Conservation (phyloP, 1,140 invertebrate genomes). For the Pseudomyrmex dendroicus region DNA sequence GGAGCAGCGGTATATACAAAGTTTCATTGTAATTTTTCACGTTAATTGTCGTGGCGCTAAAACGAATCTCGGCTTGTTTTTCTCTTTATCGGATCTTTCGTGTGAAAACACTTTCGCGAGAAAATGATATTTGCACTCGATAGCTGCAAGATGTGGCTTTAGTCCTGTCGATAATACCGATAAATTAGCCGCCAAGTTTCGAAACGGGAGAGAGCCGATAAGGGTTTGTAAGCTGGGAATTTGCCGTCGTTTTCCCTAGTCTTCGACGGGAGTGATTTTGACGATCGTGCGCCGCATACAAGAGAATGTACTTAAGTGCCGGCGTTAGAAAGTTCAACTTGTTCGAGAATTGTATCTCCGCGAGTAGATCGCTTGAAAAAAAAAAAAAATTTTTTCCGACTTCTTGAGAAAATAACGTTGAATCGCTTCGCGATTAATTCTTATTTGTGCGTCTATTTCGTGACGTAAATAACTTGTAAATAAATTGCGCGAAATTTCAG, state of each 20-base stretch:
- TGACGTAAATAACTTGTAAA: conserved; percentile 22
- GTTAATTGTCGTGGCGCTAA: conserved; percentile 16
- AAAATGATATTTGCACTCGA: conserved; percentile 28
- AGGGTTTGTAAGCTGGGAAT: conserved; percentile 45
- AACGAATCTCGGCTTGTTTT: not conserved
- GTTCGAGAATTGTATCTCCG: conserved; percentile 37
- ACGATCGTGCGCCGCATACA: conserved; percentile 45
- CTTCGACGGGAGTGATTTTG: conserved; percentile 46
- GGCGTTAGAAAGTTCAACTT: conserved; percentile 38
- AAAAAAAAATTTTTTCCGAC: conserved; percentile 2
- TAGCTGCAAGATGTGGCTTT: conserved; percentile 24
- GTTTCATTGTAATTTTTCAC: conserved; percentile 44
- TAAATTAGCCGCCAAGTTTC: conserved; percentile 53
- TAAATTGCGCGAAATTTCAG: not conserved
- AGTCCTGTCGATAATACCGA: conserved; percentile 6
- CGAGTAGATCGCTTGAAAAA: conserved; percentile 5
- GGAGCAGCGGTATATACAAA: not conserved
- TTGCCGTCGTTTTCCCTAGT: conserved; percentile 46
- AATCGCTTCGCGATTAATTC: too few species aligned
- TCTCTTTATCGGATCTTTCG: not conserved
- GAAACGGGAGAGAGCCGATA: conserved; percentile 23
- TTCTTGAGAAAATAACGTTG: too few species aligned
- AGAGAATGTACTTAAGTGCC: conserved; percentile 56
- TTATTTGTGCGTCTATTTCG: not conserved
- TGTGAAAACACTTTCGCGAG: not conserved